Evolutionary conservation across 2,797 vertebrate genomes (phyloP), one percentile per base, ranked within the genome.

Genomic region (Setipinna tenuifilis): DNA sequence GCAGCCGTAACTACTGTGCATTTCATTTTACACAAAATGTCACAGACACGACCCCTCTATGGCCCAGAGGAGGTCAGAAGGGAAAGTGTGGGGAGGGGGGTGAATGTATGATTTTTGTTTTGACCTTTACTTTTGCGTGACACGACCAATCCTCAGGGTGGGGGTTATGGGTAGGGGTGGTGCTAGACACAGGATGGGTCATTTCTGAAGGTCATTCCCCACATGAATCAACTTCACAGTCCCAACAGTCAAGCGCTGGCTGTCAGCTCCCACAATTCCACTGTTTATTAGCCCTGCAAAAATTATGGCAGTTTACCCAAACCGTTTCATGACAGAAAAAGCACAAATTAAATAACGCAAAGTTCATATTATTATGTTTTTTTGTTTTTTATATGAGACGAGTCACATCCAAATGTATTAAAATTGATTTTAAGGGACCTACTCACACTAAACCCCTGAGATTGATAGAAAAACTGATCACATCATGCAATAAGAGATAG

Each of bases 101-200:
- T 78, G 71, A 78, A 78, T 78, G 35, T 78, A 78, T 78, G 71
- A 78, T 78, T 78, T 78, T 41, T 54, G 50, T 35, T 78, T 78
- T 78, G 71, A 78, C 71, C 71, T 78, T 78, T 78, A 78, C 17
- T 78, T 44, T 78, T 78, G 71, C 31, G 31, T 78, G 71, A 78
- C 71, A 78, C 19, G 71, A 35, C 65, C 65, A 71, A 35, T 71
- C 65, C 65, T 71, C 25, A 35, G 28, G 65, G 65, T 31, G 65
- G 65, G 12, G 65, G 31, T n/a, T 31, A 31, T n/a, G 68, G 68
- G 68, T 35, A n/a, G 68, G 2, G 62, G 23, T 35, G 65, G 65
- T n/a, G 28, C 7, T 75, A 75, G 68, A 75, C 68, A 75, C 68
- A 75, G 71, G 16, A 35, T 44, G 71, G 71, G 71, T 78, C 71